Base-by-base conservation (phyloP, 2,888 invertebrate genomes). In the Apodemia mormo region DNA sequence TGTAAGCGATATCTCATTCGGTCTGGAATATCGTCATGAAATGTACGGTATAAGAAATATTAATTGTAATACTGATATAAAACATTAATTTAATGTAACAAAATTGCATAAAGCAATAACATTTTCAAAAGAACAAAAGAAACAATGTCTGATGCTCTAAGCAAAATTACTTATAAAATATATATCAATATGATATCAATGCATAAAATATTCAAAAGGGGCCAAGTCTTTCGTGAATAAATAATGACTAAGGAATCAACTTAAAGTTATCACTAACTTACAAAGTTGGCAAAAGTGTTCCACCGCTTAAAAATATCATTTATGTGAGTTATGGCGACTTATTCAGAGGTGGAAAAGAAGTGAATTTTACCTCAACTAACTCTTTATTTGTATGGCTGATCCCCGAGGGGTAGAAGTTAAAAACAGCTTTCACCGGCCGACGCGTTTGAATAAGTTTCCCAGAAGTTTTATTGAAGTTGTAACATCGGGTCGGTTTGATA, bases 311-410 rank as follows among this genome's bases (percentile, higher is more conserved):
- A 82, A 82, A 85, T 84, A 80, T 80, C 83, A 82, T 85, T 82
- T 77, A 77, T 74, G 75, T 80, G 82, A 77, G 81, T 74, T 75
- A 71, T 70, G 65, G 66, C 58, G 71, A 71, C 61, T 73, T 74
- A 71, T 70, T 70, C 71, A 69, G 70, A 75, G 69, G 72, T 71
- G 73, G 70, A 72, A 85, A 82, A 81, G 82, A 88, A 87, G 80
- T 82, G 82, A 58, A 58, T 86, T 87, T 82, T 81, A 84, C 81
- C 81, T 81, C 81, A 76, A 83, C 86, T 85, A 87, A 89, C 89
- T 87, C 89, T 90, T 90, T 90, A 91, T 91, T 90, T 90, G 89
- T 85, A 84, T 80, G 85, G 84, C 81, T 83, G 84, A 86, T 88
- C 89, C 88, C 88, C 81, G 76, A 85, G 77, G 89, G 86, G 83